Conservation (phyloP, 2,113 vertebrate genomes). For the Oceanites oceanicus region DNA sequence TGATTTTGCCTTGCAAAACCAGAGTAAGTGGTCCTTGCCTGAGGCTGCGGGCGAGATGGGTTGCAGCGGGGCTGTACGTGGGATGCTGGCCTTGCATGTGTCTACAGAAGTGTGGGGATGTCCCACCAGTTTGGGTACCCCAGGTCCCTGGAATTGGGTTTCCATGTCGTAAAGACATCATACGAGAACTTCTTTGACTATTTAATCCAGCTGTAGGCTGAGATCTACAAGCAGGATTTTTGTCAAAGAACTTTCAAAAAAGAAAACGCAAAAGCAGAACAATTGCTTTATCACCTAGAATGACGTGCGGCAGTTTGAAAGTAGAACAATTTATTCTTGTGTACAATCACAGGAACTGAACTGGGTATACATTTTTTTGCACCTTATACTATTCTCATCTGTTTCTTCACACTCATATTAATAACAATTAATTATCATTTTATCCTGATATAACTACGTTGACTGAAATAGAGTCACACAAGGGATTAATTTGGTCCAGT, state of each 20-base stretch:
- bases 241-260: background rate
- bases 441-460: constrained; percentile 21
- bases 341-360: background rate
- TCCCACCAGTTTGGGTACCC: background rate
- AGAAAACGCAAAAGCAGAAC: background rate
- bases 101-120: background rate
- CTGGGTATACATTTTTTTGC: background rate
- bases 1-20: background rate
- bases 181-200: rapidly evolving
- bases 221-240: background rate
- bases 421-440: constrained; percentile 60
- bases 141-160: rapidly evolving
- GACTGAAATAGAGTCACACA: constrained; percentile 47
- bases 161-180: background rate
- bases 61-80: rapidly evolving
- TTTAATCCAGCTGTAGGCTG: rapidly evolving
- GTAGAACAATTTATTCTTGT: background rate
- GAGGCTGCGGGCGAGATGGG: background rate
- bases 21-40: background rate
- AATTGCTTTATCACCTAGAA: background rate
- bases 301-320: background rate
- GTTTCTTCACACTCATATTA: constrained; percentile 5
- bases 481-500: constrained; percentile 55
- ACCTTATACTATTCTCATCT: background rate
- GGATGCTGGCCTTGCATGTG: background rate